phyloP scores from a whole-genome alignment of 2,113 vertebrate species.

The Panurus biarmicus region DNA sequence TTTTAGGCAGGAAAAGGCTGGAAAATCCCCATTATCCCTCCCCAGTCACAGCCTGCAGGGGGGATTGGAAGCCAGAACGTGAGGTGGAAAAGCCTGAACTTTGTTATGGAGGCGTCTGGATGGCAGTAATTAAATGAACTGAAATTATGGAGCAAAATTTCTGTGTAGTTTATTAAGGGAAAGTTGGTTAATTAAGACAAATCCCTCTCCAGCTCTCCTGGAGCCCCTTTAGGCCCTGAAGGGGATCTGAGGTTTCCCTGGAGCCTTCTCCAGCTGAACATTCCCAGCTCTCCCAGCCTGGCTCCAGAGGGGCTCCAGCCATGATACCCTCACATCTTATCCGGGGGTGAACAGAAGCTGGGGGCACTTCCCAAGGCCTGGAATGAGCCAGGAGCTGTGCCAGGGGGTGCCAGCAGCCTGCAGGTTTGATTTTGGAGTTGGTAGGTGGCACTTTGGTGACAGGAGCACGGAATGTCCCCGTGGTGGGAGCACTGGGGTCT shows the following conservation, averaged over 20 bases:
- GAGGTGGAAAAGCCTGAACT: not conserved
- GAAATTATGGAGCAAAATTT: not conserved
- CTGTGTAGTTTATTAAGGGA: not conserved
- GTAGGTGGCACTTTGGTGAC: not conserved
- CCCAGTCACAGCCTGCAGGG: not conserved
- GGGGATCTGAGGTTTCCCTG: not conserved
- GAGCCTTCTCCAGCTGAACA: not conserved
- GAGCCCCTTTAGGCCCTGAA: not conserved
- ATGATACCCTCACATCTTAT: not conserved
- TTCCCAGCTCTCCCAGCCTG: not conserved
- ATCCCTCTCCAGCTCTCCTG: not conserved
- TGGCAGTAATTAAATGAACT: not conserved
- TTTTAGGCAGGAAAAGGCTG: not conserved
- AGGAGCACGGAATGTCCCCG: rapidly evolving
- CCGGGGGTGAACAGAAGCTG: not conserved
- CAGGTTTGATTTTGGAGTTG: not conserved
- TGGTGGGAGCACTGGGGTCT: rapidly evolving
- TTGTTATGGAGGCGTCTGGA: not conserved
- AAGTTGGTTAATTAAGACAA: not conserved
- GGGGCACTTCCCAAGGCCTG: not conserved
- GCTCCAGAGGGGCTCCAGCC: not conserved
- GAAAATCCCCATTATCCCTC: not conserved
- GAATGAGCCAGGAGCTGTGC: not conserved
- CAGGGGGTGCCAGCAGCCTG: not conserved
- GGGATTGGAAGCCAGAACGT: not conserved